phyloP scores from a whole-genome alignment of 1,140 invertebrate species.

The Drosophila santomea region DNA sequence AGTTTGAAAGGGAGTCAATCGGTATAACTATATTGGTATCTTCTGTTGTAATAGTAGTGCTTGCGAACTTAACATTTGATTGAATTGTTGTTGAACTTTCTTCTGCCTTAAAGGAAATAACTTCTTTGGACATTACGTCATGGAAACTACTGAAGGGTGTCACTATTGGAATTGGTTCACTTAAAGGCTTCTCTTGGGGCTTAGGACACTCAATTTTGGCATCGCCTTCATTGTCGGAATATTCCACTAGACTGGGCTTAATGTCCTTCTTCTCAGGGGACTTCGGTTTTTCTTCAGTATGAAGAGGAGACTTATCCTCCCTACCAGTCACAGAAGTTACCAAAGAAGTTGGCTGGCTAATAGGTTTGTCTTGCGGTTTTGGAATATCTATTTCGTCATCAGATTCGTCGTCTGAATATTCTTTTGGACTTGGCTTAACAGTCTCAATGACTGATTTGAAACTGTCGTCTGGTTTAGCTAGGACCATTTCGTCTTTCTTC shows the following conservation, averaged over 20 bases:
- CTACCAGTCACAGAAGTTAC: too few species aligned
- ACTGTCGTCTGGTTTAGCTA: neutral
- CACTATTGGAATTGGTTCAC: neutral
- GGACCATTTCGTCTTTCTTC: neutral
- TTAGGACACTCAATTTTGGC: neutral
- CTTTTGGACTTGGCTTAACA: neutral
- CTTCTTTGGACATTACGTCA: neutral
- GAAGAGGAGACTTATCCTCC: neutral
- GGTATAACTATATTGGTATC: too few species aligned
- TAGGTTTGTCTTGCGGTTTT: neutral
- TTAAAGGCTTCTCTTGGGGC: neutral
- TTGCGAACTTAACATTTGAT: too few species aligned
- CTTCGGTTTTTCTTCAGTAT: neutral
- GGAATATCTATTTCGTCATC: neutral
- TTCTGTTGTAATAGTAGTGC: too few species aligned
- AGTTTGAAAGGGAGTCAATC: too few species aligned
- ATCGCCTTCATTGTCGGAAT: neutral
- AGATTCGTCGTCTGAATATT: neutral
- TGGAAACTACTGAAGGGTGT: too few species aligned
- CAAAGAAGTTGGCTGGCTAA: neutral
- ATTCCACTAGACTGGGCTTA: neutral
- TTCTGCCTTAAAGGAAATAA: too few species aligned
- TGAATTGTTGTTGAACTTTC: too few species aligned
- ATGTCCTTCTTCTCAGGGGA: neutral
- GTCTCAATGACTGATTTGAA: neutral